phyloP scores from a whole-genome alignment of 2,797 vertebrate species.

The Acrossocheilus wenchowensis region DNA sequence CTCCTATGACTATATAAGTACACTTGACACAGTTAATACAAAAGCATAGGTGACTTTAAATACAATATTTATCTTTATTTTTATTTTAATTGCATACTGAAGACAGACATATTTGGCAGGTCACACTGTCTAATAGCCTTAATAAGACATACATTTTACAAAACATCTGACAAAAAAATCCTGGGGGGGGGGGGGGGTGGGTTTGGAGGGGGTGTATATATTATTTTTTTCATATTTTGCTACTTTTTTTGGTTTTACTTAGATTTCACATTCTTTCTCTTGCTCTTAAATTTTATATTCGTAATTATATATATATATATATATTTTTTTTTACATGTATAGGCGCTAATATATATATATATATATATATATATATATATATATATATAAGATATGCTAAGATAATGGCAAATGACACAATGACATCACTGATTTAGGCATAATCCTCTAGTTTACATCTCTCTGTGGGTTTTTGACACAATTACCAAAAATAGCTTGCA shows the following conservation, averaged over 20 bases:
- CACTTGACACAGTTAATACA: constrained; percentile 35
- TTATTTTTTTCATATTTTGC: background rate
- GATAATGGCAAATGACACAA: background rate
- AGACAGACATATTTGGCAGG: background rate
- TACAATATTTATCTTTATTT: background rate
- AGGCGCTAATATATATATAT: too few species aligned
- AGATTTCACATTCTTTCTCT: background rate
- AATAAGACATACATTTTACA: background rate
- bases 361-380: too few species aligned
- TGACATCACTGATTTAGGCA: background rate
- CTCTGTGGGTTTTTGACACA: background rate
- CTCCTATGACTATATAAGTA: constrained; percentile 43
- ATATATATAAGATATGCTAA: background rate
- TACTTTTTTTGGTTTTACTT: too few species aligned
- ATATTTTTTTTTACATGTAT: background rate
- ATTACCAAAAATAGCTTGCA: constrained; percentile 13
- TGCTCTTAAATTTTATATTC: background rate
- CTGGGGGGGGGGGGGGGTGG: too few species aligned
- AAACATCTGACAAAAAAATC: background rate
- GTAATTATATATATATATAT: too few species aligned
- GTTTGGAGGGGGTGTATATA: too few species aligned
- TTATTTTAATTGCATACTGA: background rate
- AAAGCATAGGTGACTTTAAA: constrained; percentile 53
- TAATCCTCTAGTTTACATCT: background rate
- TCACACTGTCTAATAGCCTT: background rate